Base-by-base conservation (phyloP, 92 coral and sea anemone genomes). In the Palythoa caribaeorum region DNA sequence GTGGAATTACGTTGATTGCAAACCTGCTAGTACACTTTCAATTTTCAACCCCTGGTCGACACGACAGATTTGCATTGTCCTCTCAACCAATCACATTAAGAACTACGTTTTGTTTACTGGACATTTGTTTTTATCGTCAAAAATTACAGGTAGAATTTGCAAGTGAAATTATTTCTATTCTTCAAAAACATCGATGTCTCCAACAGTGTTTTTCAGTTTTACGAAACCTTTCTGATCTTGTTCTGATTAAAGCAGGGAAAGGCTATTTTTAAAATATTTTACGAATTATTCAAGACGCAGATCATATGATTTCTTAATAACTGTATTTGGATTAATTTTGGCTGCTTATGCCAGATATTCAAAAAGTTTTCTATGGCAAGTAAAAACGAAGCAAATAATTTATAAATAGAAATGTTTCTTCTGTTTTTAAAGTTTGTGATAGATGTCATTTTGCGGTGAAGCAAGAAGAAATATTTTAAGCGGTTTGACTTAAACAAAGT, bases 401-500 rank as follows among this genome's bases (percentile, higher is more conserved):
- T 19, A 47, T 47, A 28, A 51, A 76, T 16, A 76, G 17, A 50
- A 68, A 19, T 68, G 36, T 35, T 68, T 19, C 60, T 76, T 38
- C 37, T 77, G 9, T 20, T n/a, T 77, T 77, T 77, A 16, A 57
- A 3, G 36, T 50, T 48, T 52, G 57, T 16, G 66, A 77, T 9
- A 28, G 9, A 7, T 52, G 38, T 28, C 9, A 5, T 50, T 77
- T 77, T 77, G 44, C 2, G 40, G 68, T 77, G 20, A 28, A 15
- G 77, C 52, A 77, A 28, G 20, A 28, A 37, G 12, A 52, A 36
- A 35, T 53, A 19, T 54, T 6, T 77, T 35, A 28, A 20, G 51
- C 38, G 40, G 85, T 83, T 81, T 68, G 69, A 83, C 94, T 94
- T 92, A 94, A 94, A 94, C 95, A 94, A 92, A 91, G 90, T 91